Evolutionary conservation across 1,140 invertebrate species (phyloP), one percentile per base, ranked within the genome.

Genomic region (Eriosoma lanigerum): DNA sequence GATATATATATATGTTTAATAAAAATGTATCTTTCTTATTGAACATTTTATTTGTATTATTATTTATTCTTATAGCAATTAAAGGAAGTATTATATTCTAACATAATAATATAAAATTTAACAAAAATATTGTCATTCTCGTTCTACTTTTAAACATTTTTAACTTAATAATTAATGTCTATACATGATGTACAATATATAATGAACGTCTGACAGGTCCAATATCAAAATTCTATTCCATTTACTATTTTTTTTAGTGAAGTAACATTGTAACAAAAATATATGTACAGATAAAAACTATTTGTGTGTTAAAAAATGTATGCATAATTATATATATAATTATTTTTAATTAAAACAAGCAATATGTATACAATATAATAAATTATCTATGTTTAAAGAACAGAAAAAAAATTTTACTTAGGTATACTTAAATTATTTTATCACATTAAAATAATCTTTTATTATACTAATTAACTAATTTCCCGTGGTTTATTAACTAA

Each of bases 281-380:
- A 68, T 26, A 21, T 68, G 21, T 68, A 68, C 48, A 26, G 66
- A 68, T 68, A 48, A 48, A 26, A 68, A 68, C 8, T 46, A 68
- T 6, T 68, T 24, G 29, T 48, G 21, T 46, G 21, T 44, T 44
- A 21, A 21, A 21, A 21, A 48, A 48, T 48, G 46, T 13, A 48
- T 15, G 13, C 46, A 13, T 48, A 48, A 48, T n/a, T 48, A 48
- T 9, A 56, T n/a, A 56, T 4, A 50, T 50, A 13, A 50, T 50
- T 2, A 2, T 50, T 12, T 50, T 13, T 8, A 50, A 12, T 50
- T 8, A 50, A 12, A 8, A 12, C 15, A 50, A 12, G 48, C 13
- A 50, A 12, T 50, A 50, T 1, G 1, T 12, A 50, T 50, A 13
- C 48, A 15, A 13, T 8, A 50, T 13, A 50, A 2, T 50, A 12